These are phyloP conservation scores for Thomomys bottae DNA, from an alignment of 2,113 vertebrate genomes.

Conservation along the genomic window DNA sequence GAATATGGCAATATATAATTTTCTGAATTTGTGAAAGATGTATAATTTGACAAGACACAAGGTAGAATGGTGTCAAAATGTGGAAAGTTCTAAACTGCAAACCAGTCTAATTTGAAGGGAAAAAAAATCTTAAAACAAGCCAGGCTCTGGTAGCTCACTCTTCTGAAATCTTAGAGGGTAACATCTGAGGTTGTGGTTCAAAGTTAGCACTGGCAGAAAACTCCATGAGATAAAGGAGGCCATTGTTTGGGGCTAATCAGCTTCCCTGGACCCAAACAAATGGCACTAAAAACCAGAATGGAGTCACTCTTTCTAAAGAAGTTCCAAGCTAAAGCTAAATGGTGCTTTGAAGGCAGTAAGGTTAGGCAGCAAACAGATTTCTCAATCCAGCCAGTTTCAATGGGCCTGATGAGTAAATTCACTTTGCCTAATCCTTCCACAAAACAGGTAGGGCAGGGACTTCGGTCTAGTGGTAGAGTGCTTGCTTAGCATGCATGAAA, in stretches of 20 bases:
- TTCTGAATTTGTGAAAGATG: background rate
- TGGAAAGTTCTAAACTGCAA: background rate
- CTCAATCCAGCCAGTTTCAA: background rate
- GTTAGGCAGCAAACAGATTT: background rate
- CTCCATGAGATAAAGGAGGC: background rate
- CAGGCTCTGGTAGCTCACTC: background rate
- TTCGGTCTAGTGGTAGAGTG: too few relatives aligned
- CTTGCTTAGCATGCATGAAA: too few relatives aligned
- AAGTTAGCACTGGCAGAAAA: background rate
- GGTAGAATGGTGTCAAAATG: background rate
- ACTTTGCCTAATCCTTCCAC: background rate
- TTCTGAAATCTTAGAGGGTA: background rate
- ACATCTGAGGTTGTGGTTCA: background rate
- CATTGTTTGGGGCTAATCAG: background rate
- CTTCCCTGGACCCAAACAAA: background rate
- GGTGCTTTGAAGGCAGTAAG: background rate
- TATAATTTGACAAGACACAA: conserved; percentile 1
- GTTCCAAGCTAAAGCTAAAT: background rate
- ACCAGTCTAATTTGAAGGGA: background rate
- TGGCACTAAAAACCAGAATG: background rate
- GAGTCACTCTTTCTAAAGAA: background rate
- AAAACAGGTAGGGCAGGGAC: too few relatives aligned
- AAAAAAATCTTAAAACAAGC: background rate
- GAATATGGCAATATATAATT: background rate
- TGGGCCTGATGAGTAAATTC: background rate